Evolutionary conservation across 2,797 vertebrate genomes (phyloP).

Genomic region (Karalla daura): DNA sequence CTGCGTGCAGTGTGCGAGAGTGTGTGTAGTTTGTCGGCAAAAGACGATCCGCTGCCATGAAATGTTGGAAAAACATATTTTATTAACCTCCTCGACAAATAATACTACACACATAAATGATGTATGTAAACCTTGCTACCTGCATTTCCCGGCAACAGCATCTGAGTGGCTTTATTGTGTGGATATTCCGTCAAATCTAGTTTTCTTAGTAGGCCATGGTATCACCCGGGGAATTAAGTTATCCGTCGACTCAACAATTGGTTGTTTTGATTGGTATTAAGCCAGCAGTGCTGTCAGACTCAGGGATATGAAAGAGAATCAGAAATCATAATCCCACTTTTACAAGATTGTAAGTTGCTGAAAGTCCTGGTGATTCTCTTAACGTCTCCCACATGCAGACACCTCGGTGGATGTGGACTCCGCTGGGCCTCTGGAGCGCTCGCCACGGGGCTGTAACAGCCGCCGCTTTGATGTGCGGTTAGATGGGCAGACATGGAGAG

Average conservation of each 20-base stretch:
- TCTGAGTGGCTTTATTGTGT: slow-evolving; percentile 30
- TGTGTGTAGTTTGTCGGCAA: slow-evolving; percentile 23
- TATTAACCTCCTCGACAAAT: slow-evolving; percentile 43
- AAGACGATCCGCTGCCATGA: slow-evolving; percentile 14
- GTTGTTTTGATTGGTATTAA: slow-evolving; percentile 60
- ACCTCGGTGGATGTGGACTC: slow-evolving; percentile 43
- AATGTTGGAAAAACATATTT: slow-evolving; percentile 34
- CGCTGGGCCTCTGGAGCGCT: slow-evolving; percentile 41
- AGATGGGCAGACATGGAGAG: slow-evolving; percentile 41
- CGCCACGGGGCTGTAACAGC: slow-evolving; percentile 43
- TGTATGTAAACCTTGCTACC: slow-evolving; percentile 28
- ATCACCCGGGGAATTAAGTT: slow-evolving; percentile 35
- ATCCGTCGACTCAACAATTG: slow-evolving; percentile 46
- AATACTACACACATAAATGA: slow-evolving; percentile 8
- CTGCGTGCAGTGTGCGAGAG: not conserved
- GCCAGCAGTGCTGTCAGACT: slow-evolving; percentile 53
- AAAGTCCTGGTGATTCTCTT: slow-evolving; percentile 56
- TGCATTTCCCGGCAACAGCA: not conserved
- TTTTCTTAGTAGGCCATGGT: slow-evolving; percentile 25
- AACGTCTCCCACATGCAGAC: slow-evolving; percentile 53
- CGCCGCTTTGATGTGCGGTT: slow-evolving; percentile 63
- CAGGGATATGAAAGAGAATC: slow-evolving; percentile 63
- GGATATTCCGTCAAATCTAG: slow-evolving; percentile 36
- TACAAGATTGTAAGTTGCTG: slow-evolving; percentile 54
- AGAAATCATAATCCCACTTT: slow-evolving; percentile 59